These are phyloP conservation scores for Umimayanthus kanabou DNA, from an alignment of 92 coral and sea anemone genomes.

Conservation along the genomic window DNA sequence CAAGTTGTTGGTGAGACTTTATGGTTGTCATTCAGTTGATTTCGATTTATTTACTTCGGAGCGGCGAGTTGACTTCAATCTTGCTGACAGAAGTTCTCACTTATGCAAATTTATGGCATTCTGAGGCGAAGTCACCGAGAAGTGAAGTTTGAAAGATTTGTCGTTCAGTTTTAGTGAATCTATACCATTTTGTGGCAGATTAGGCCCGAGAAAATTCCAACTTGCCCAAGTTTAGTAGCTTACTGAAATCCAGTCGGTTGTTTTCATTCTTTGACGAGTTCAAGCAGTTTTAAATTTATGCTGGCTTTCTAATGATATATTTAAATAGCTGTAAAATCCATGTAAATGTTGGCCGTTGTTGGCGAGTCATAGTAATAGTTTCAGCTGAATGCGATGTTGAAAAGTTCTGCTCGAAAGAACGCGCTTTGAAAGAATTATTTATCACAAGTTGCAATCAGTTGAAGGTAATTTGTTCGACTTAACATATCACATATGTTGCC, in stretches of 20 bases:
- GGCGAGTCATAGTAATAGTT: constrained; percentile 71
- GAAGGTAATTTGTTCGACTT: constrained; percentile 23
- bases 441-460: constrained; percentile 18
- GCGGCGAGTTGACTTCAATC: constrained; percentile 70
- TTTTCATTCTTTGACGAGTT: constrained; percentile 89
- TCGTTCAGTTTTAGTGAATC: constrained; percentile 28
- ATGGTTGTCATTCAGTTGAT: constrained; percentile 8
- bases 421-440: constrained; percentile 20
- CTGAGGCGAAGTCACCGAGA: constrained; percentile 67
- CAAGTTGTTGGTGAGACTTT: constrained; percentile 46
- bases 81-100: constrained; percentile 85
- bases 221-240: constrained; percentile 23
- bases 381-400: constrained; percentile 55
- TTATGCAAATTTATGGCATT: constrained; percentile 91
- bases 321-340: constrained; percentile 98
- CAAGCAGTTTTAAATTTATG: constrained; percentile 96
- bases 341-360: constrained; percentile 93
- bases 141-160: constrained; percentile 57
- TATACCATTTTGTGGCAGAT: not conserved
- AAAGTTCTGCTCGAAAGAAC: constrained; percentile 34
- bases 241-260: constrained; percentile 64
- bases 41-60: constrained; percentile 50
- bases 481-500: constrained; percentile 34
- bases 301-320: constrained; percentile 89
- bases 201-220: constrained; percentile 34